Conservation (phyloP, 1,140 invertebrate species). For the Papilio glaucus region DNA sequence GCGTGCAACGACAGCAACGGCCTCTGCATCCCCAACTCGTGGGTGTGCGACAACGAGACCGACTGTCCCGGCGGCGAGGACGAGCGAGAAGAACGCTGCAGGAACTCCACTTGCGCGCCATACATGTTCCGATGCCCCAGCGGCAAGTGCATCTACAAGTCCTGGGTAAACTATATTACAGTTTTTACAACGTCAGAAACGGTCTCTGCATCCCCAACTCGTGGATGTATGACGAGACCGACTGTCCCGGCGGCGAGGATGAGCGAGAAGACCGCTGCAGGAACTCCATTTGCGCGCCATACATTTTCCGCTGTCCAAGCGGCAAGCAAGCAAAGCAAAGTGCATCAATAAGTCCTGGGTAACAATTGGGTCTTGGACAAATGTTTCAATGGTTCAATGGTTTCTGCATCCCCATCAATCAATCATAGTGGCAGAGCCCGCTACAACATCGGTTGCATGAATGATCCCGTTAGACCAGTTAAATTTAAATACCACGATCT, state of each 20-base stretch:
- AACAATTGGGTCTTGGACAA: too few relatives aligned
- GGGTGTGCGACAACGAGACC: constrained; percentile 88
- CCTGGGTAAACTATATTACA: constrained; percentile 67
- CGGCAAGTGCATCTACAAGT: constrained; percentile 85
- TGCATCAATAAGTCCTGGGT: constrained; percentile 85
- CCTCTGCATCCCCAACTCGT: constrained; percentile 89
- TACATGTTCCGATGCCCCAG: constrained; percentile 83
- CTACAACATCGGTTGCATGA: too few relatives aligned
- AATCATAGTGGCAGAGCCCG: too few relatives aligned
- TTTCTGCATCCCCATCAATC: too few relatives aligned
- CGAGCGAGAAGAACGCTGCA: constrained; percentile 84
- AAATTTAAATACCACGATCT: too few relatives aligned
- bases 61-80: constrained; percentile 89
- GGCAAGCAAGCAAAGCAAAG: too few relatives aligned
- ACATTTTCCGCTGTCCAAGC: constrained; percentile 83
- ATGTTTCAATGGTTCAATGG: too few relatives aligned
- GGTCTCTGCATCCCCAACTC: constrained; percentile 88
- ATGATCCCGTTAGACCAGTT: too few relatives aligned
- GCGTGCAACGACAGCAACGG: constrained; percentile 82
- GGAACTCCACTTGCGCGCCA: constrained; percentile 78
- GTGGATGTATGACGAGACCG: constrained; percentile 89
- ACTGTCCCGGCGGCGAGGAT: constrained; percentile 89
- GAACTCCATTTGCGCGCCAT: constrained; percentile 79
- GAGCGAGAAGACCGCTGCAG: constrained; percentile 84
- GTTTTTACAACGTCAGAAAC: constrained; percentile 56